Evolutionary conservation across 2,113 vertebrate species (phyloP).

Genomic region (Gallinago jamesoni): DNA sequence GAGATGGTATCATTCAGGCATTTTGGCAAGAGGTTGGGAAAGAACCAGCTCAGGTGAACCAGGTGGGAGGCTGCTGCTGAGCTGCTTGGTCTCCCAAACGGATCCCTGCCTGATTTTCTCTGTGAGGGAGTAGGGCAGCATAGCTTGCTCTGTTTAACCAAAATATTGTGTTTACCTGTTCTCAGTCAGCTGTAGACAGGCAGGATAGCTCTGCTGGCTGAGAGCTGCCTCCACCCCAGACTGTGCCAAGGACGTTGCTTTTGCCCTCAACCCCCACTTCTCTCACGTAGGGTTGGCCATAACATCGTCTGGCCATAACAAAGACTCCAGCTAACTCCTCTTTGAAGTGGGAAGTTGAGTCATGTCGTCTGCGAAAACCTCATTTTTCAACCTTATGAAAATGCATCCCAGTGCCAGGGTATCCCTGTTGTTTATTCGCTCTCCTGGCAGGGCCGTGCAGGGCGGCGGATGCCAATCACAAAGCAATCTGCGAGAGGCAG

Average conservation of each 20-base stretch:
- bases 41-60: not conserved
- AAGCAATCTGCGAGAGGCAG: constrained; percentile 34
- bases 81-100: not conserved
- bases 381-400: constrained; percentile 71
- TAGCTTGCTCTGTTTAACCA: not conserved
- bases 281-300: not conserved
- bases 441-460: constrained; percentile 2
- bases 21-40: not conserved
- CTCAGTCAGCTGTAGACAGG: constrained; percentile 3
- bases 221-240: not conserved
- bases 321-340: constrained; percentile 39
- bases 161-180: not conserved
- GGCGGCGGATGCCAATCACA: constrained; percentile 39
- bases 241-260: not conserved
- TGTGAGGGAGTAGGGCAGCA: not conserved
- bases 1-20: not conserved
- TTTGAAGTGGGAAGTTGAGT: constrained; percentile 72
- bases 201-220: not conserved
- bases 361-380: constrained; percentile 65
- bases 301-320: constrained; percentile 8
- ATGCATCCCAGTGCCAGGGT: constrained; percentile 49
- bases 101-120: not conserved
- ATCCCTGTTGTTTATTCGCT: constrained; percentile 65
- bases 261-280: not conserved
- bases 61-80: not conserved